Evolutionary conservation across 2,113 vertebrate species (phyloP), one percentile per base, ranked within the genome.

Genomic region (Jaculus jaculus): DNA sequence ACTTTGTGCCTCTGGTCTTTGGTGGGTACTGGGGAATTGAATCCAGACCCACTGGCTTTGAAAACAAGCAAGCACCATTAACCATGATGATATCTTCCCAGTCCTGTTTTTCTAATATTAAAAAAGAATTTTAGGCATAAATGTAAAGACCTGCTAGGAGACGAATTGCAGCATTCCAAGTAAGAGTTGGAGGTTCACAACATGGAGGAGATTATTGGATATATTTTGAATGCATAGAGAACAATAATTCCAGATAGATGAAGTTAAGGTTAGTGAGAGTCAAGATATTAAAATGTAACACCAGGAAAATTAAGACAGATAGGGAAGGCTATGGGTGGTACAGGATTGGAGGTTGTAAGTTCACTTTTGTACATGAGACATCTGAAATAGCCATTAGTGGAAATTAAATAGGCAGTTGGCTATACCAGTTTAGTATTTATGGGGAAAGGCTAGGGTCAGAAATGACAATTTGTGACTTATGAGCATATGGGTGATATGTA

Each of bases 41-140:
- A 51, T 12, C 51, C 51, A 51, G 51, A 12, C 12, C 51, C 51
- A 51, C 51, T 51, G 51, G 51, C 51, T 51, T 51, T 51, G n/a
- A n/a, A n/a, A n/a, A 51, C 51, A 51, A 51, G 51, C 12, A 51
- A 51, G 12, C 51, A 51, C 51, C 51, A 51, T 51, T 51, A 51
- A 51, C 51, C 51, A 51, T 12, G 7, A 51, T 51, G 51, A 7
- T 12, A 51, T 51, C 51, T 51, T 51, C 51, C 51, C 51, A 51
- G 51, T 12, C 7, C 51, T 51, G 51, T 51, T 51, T 51, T 34
- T 91, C 23, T 21, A 23, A 20, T 78, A 6, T 69, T 82, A n/a
- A 85, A 78, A 96, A 94, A 24, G 47, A 30, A 88, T 30, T 84
- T 37, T 7, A 23, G 58, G 13, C 18, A 63, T 91, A 93, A 93